A percentile compares a stretch with the other conserved stretches of the same genome.
These are phyloP conservation scores for Synergus gifuensis DNA, from an alignment of 2,888 invertebrate genomes.

Conservation along the genomic window DNA sequence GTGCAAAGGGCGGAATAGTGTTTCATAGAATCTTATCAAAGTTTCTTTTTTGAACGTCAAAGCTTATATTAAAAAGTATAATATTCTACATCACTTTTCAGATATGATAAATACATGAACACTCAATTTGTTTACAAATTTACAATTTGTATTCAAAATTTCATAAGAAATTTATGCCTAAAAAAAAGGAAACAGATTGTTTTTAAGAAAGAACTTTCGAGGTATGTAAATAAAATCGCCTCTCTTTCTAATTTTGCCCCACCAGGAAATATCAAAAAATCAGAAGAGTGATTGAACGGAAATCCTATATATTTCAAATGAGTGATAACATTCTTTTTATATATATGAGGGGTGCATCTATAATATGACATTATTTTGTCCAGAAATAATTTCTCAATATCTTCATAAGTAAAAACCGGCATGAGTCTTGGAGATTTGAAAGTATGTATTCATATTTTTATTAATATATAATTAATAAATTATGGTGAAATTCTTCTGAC, in stretches of 20 bases:
- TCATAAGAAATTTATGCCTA: too few relatives aligned
- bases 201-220: too few relatives aligned
- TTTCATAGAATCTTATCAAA: conserved; percentile 39
- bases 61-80: too few relatives aligned
- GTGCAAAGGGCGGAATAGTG: conserved; percentile 43
- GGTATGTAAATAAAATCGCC: not conserved
- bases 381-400: not conserved
- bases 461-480: too few relatives aligned
- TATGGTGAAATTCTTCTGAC: too few relatives aligned
- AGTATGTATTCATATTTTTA: too few relatives aligned
- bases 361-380: conserved; percentile 23
- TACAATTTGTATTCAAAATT: too few relatives aligned
- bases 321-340: not conserved
- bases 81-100: too few relatives aligned
- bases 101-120: too few relatives aligned
- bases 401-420: not conserved
- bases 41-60: not conserved
- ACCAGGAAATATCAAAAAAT: not conserved
- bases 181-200: too few relatives aligned
- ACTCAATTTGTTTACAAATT: too few relatives aligned
- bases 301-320: not conserved
- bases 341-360: conserved; percentile 17
- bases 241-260: not conserved
- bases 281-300: not conserved
- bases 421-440: too few relatives aligned